Evolutionary conservation across 2,888 invertebrate species (phyloP), one percentile per base, ranked within the genome.

Genomic region (Trilocha varians): DNA sequence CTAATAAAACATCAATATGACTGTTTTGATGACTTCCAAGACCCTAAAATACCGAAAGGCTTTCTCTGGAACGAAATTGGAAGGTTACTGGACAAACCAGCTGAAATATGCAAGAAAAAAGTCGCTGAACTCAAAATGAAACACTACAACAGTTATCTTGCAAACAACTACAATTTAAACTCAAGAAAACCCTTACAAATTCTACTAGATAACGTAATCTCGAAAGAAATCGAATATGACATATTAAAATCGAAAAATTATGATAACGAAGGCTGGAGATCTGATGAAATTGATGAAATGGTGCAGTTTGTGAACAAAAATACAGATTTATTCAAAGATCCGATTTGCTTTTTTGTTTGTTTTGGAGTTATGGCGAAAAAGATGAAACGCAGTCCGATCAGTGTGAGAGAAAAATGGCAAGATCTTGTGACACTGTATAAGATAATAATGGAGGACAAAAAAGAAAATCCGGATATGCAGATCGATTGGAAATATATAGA

Each of bases 401-500:
- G 50, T 37, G 83, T 83, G 46, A 65, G 58, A 15, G 55, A 52
- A 1, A 70, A 79, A 38, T 84, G 83, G 84, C 65, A 72, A 1
- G 73, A 73, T 5, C 53, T 83, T 0, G 63, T 70, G 1, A 14
- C 36, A 0, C 43, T 80, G 0, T 85, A 85, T 36, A 74, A 70
- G 38, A 59, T 64, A 2, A 71, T 79, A 39, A 56, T 84, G 33
- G 59, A 72, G 13, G 77, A 80, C 40, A 85, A 85, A 43, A 80
- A 76, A 45, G 79, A 84, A 38, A 64, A 82, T 49, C 65, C 83
- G 0, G 82, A 82, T 38, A 65, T 78, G 68, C 70, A 77, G 47
- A 78, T 85, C 5, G 75, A 80, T 49, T 85, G 85, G 85, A 57
- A 74, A 14, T 85, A 84, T 43, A 83, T 82, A 36, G 82, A 85